phyloP scores from a whole-genome alignment of 2,888 invertebrate genomes.

The Desoria tigrina region DNA sequence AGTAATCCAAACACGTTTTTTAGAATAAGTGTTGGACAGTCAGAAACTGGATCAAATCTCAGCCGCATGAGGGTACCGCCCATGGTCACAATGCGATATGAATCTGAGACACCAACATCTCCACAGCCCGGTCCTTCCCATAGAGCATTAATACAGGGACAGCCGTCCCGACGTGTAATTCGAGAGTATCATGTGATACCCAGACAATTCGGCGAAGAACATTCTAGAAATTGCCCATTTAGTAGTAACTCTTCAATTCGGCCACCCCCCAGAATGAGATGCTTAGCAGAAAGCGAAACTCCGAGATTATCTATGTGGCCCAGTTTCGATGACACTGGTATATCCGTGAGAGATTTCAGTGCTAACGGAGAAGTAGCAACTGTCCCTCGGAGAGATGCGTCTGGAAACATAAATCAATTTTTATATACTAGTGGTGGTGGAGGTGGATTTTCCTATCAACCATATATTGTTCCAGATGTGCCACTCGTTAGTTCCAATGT shows the following conservation, averaged over 20 bases:
- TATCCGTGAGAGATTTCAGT: too few relatives aligned
- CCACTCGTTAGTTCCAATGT: too few relatives aligned
- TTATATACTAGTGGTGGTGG: too few relatives aligned
- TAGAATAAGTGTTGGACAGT: background rate
- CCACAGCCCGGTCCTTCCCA: constrained; percentile 10
- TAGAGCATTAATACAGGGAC: background rate
- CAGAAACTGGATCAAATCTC: background rate
- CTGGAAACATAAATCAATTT: too few relatives aligned
- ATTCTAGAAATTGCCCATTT: constrained; percentile 50
- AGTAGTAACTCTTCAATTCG: constrained; percentile 17
- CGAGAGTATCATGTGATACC: constrained; percentile 46
- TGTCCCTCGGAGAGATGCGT: too few relatives aligned
- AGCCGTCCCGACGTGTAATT: constrained; percentile 35
- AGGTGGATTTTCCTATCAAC: too few relatives aligned
- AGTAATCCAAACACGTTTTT: too few relatives aligned
- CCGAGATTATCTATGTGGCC: constrained; percentile 47
- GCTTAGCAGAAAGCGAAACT: constrained; percentile 45
- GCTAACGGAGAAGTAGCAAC: too few relatives aligned
- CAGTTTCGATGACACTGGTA: constrained; percentile 5
- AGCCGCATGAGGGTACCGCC: constrained; percentile 15
- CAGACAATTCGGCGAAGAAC: constrained; percentile 22
- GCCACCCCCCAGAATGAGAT: constrained; percentile 50
- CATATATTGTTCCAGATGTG: too few relatives aligned
- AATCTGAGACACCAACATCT: constrained; percentile 34
- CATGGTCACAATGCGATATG: constrained; percentile 49